phyloP scores from a whole-genome alignment of 2,113 vertebrate species.

The Atractosteus spatula region DNA sequence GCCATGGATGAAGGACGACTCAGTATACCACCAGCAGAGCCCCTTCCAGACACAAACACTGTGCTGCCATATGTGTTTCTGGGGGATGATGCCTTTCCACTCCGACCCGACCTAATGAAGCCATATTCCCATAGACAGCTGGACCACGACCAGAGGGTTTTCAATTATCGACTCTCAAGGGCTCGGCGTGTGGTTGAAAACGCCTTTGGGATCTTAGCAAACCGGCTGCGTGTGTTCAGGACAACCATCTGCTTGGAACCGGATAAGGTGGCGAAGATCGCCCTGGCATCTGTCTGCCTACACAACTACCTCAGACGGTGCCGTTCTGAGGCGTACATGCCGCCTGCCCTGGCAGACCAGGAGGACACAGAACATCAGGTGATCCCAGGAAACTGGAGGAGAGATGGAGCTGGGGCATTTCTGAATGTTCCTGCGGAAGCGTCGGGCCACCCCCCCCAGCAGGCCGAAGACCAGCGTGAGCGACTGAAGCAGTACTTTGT shows the following conservation, averaged over 20 bases:
- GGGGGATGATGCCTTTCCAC: constrained; percentile 13
- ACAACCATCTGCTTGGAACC: neutral
- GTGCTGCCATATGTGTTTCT: neutral
- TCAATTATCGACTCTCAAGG: constrained; percentile 9
- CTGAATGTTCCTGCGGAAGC: neutral
- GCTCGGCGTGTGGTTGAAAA: constrained; percentile 8
- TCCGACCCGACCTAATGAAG: constrained; percentile 1
- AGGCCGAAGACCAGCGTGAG: constrained; percentile 2
- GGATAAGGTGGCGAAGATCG: neutral
- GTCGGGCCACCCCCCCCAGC: neutral
- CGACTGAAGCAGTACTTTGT: neutral
- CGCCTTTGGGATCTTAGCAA: constrained; percentile 17
- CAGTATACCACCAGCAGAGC: neutral
- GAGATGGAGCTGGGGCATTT: neutral
- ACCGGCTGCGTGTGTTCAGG: neutral
- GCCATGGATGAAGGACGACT: neutral
- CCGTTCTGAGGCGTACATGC: no score
- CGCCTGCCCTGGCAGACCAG: no score
- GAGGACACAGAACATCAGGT: neutral
- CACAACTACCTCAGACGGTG: constrained; percentile 3
- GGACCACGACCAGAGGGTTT: constrained; percentile 8
- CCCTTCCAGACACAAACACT: neutral
- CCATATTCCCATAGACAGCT: constrained; percentile 5
- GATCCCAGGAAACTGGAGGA: neutral
- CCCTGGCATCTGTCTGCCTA: neutral